Base-by-base conservation (phyloP, 2,797 vertebrate genomes). In the Acrossocheilus wenchowensis region DNA sequence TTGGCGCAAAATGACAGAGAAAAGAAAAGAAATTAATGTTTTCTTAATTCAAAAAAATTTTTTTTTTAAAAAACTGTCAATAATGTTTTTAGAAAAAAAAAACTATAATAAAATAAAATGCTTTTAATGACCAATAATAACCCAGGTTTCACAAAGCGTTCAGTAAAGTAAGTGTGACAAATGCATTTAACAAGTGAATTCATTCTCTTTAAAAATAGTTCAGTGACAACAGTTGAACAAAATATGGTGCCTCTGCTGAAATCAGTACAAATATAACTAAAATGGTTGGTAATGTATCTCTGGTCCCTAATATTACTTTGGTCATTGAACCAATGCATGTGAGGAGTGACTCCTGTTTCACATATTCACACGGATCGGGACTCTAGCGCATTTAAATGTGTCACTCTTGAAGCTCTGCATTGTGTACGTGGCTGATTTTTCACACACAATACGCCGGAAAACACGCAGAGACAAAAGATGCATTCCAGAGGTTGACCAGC, bases 401-500 rank as follows among this genome's bases (percentile, higher is more conserved):
- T 72, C 10, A 15, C 23, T 36, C 15, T 26, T 45, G 43, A 26
- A 73, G 6, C 23, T 75, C 48, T 52, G 26, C 30, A 14, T 30
- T 75, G 39, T 62, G 41, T 45, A 36, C 57, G 19, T 62, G 52
- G 39, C 86, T 91, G 90, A 92, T 91, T 88, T 88, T 86, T 90
- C 89, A 89, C 85, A 90, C 87, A 83, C 36, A 85, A 62, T 41
- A 78, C 75, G 0, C 26, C 21, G 66, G 52, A 80, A 48, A 66
- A 36, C 45, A 57, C 8, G 15, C 43, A 15, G 39, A 64, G 45
- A 94, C 91, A 94, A 93, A 93, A 68, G 90, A 78, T 89, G 89
- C 93, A 94, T 94, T 94, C 92, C 93, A 92, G 92, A 91, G 92
- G 88, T 84, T 69, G 77, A 89, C 87, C 88, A 88, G 93, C 86